A percentile compares a stretch with the other conserved stretches of the same genome.
Conservation (phyloP, 2,888 invertebrate genomes). For the Drosophila gaucha region DNA sequence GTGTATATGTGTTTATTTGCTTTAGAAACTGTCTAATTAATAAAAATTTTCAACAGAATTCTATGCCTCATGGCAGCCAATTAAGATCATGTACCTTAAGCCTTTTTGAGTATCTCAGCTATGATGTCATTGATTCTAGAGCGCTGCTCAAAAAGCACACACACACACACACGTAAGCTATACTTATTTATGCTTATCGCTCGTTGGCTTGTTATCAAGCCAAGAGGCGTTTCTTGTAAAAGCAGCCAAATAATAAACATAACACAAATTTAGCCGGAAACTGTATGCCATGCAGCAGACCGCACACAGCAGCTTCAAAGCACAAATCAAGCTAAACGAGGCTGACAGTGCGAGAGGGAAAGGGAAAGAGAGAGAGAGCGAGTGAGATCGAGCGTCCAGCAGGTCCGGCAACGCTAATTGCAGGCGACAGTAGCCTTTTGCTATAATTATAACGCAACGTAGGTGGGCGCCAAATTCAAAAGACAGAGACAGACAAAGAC, state of each 20-base stretch:
- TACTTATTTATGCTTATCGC: constrained; percentile 45
- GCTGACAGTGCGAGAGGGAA: constrained; percentile 39
- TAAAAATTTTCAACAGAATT: constrained; percentile 43
- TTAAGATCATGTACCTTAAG: constrained; percentile 50
- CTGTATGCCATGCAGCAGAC: constrained; percentile 6
- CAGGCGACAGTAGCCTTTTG: constrained; percentile 71
- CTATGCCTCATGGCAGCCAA: constrained; percentile 37
- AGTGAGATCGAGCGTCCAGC: constrained; percentile 55
- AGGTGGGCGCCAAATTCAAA: constrained; percentile 68
- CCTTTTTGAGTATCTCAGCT: constrained; percentile 17
- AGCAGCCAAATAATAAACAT: background rate
- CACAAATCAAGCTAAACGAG: constrained; percentile 66
- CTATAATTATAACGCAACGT: constrained; percentile 74
- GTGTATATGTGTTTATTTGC: constrained; percentile 2
- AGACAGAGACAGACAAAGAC: constrained; percentile 1
- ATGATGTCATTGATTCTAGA: constrained; percentile 48
- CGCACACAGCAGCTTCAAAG: constrained; percentile 71
- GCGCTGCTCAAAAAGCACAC: constrained; percentile 10
- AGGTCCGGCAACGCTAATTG: constrained; percentile 62
- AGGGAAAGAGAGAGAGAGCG: constrained; percentile 7
- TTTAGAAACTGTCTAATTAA: constrained; percentile 42
- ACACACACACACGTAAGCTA: background rate
- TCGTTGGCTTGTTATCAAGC: constrained; percentile 42
- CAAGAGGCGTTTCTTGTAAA: constrained; percentile 15
- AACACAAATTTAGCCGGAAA: constrained; percentile 35